A percentile compares a stretch with the other conserved stretches of the same genome.
Conservation (phyloP, 2,113 vertebrate species). For the Phyllostomus hastatus region DNA sequence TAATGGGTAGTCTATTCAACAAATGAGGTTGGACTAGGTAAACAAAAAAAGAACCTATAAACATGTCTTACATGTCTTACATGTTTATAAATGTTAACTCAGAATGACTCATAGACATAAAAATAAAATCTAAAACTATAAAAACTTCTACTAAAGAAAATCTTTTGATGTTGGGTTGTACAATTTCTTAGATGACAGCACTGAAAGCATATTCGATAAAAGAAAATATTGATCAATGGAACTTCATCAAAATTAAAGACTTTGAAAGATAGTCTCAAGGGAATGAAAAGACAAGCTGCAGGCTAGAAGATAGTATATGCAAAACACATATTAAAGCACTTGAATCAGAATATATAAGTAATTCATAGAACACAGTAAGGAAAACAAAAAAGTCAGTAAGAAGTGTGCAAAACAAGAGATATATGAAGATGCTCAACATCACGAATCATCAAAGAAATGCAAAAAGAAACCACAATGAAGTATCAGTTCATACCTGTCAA, state of each 20-base stretch:
- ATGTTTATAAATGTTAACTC: not conserved
- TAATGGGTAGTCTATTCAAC: not conserved
- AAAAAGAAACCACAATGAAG: not conserved
- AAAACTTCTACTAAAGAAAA: not conserved
- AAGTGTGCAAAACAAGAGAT: not conserved
- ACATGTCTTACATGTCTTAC: not conserved
- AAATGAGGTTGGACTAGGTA: not conserved
- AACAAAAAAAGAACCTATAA: not conserved
- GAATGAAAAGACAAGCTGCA: not conserved
- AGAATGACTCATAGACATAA: not conserved
- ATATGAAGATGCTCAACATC: not conserved
- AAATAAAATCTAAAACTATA: constrained; percentile 11
- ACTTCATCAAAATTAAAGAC: not conserved
- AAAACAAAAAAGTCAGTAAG: not conserved
- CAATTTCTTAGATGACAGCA: constrained; percentile 17
- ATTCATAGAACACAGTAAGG: not conserved
- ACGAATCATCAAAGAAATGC: not conserved
- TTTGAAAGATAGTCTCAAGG: not conserved
- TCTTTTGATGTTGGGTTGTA: not conserved
- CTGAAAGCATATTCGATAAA: not conserved
- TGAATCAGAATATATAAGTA: not conserved
- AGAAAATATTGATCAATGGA: not conserved
- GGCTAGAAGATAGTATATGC: not conserved
- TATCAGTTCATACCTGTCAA: not conserved
- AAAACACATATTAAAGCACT: not conserved